These are phyloP conservation scores for Centruroides sculpturatus DNA, from an alignment of 1,140 invertebrate species.

Conservation along the genomic window DNA sequence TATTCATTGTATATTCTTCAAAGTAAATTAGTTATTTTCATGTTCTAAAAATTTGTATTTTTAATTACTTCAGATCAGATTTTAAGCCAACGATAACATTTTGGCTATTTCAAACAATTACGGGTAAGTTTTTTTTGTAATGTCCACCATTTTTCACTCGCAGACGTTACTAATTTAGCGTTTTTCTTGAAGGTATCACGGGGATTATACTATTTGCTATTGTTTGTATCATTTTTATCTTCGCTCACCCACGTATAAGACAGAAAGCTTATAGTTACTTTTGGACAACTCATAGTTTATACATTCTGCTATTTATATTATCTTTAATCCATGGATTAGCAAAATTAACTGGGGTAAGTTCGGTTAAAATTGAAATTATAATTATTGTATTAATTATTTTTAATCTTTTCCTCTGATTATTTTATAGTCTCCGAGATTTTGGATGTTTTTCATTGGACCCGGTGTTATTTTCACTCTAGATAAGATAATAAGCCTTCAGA, in stretches of 20 bases:
- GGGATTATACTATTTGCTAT: constrained; percentile 83
- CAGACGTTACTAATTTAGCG: not conserved
- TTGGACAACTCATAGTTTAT: constrained; percentile 88
- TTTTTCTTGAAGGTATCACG: constrained; percentile 43
- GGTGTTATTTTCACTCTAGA: constrained; percentile 78
- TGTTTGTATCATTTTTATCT: constrained; percentile 92
- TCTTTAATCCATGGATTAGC: constrained; percentile 86
- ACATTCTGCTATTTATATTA: constrained; percentile 75
- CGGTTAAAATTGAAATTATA: no score
- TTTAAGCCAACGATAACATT: constrained; percentile 77
- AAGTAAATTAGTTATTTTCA: not conserved
- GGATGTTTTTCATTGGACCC: constrained; percentile 91
- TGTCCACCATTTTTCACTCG: no score
- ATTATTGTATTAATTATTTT: no score
- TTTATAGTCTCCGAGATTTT: constrained; percentile 52
- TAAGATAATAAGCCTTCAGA: constrained; percentile 80
- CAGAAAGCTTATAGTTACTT: constrained; percentile 93
- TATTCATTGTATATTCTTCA: not conserved
- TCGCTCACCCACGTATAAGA: constrained; percentile 85
- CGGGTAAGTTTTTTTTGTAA: constrained; percentile 33
- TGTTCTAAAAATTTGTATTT: not conserved
- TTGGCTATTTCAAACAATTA: constrained; percentile 89
- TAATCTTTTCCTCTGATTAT: no score
- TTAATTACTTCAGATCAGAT: constrained; percentile 41
- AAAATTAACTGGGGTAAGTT: constrained; percentile 62